These are phyloP conservation scores for Hemibagrus guttatus DNA, from an alignment of 2,797 vertebrate genomes.

Conservation along the genomic window DNA sequence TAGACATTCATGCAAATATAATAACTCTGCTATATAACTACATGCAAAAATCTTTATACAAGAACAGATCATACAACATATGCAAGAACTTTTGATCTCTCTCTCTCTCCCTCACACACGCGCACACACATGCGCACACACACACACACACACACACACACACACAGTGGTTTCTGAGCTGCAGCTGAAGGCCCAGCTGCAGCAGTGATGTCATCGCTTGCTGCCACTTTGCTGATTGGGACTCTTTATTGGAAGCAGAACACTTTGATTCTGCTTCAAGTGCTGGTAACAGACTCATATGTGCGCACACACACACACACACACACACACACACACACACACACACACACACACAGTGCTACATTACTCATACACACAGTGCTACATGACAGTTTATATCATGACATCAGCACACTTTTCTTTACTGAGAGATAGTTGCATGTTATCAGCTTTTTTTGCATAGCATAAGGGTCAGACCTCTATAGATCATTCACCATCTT, in stretches of 20 bases:
- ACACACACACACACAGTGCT: constrained; percentile 33
- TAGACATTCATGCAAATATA: constrained; percentile 6
- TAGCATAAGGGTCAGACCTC: constrained; percentile 11
- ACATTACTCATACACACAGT: constrained; percentile 27
- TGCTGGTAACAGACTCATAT: constrained; percentile 57
- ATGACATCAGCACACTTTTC: constrained; percentile 58
- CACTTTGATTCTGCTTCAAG: constrained; percentile 78
- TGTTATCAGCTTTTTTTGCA: neutral
- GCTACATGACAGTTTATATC: constrained; percentile 53
- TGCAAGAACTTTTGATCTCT: constrained; percentile 33
- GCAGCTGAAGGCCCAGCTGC: constrained; percentile 86
- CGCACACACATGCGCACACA: constrained; percentile 4
- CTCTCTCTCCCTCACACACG: constrained; percentile 57
- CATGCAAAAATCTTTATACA: constrained; percentile 15
- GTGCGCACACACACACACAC: constrained; percentile 24
- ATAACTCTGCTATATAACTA: neutral
- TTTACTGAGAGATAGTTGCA: neutral
- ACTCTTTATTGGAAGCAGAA: constrained; percentile 90
- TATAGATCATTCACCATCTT: constrained; percentile 23
- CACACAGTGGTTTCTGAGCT: constrained; percentile 64
- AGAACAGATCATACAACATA: constrained; percentile 31
- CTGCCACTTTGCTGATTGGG: constrained; percentile 89
- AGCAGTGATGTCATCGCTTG: constrained; percentile 88
- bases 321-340: constrained; percentile 20
- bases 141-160: constrained; percentile 39